Evolutionary conservation across 2,113 vertebrate species (phyloP), one percentile per base, ranked within the genome.

Genomic region (Notarius lentiginosus): DNA sequence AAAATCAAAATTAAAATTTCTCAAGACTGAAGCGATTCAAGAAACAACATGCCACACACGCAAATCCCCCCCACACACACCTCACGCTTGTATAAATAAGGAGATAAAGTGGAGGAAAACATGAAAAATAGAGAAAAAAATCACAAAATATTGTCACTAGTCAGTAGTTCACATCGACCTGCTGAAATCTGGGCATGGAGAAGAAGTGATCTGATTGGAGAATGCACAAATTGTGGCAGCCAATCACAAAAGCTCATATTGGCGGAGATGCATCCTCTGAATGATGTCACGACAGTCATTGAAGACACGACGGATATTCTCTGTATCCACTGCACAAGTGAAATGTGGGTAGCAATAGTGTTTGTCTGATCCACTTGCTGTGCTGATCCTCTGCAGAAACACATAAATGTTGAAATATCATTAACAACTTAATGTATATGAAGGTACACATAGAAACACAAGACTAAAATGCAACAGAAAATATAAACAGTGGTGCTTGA

Each of bases 321-420:
- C 98, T 0, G 98, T 99, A 96, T 99, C 98, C 88, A 99, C 93
- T 0, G 98, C 98, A 8, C 98, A 99, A 0, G 98, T 99, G 91
- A 99, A 99, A 93, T 99, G 98, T 0, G 98, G 97, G 91, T 99
- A 99, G 93, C 98, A 99, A 91, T 99, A 97, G 88, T 99, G 98
- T 86, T 97, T 96, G 80, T 97, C 96, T 0, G 99, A 97, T 0
- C 96, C 97, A 0, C 97, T 99, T 0, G 98, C 97, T 0, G 97
- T 98, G 81, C 98, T 99, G 96, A 99, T 99, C 95, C 97, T 96
- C 98, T 99, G 96, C 53, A 84, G 14, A 80, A 5, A 65, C 12
- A 51, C 61, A 90, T 55, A 79, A 30, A 79, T 56, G 34, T 79
- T 34, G 30, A 53, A 77, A 15, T 77, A 53, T n/a, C 30, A 73